Percentiles rank a stretch among this genome's conserved stretches.
Evolutionary conservation across 2,888 invertebrate genomes (phyloP).

Genomic region (Romanomermis culicivorax): DNA sequence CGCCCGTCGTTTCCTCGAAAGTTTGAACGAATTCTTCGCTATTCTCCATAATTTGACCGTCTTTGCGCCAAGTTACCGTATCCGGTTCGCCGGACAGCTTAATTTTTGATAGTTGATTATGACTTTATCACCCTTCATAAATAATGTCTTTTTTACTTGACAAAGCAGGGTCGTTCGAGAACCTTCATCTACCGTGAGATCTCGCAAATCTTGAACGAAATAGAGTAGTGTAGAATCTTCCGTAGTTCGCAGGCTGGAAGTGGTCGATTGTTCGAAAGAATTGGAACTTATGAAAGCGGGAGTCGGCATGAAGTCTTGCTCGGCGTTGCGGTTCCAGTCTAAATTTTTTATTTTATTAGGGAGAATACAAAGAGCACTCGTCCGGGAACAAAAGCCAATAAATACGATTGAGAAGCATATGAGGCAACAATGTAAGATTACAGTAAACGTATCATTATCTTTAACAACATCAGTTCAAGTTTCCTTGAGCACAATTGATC

Average conservation of each 20-base stretch:
- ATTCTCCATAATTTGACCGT: slow-evolving; percentile 11
- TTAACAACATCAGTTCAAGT: no score
- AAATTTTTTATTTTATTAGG: no score
- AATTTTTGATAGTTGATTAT: not conserved
- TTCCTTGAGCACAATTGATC: no score
- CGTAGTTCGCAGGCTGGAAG: not conserved
- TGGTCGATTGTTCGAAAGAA: not conserved
- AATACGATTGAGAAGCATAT: no score
- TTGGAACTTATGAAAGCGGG: not conserved
- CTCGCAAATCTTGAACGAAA: not conserved
- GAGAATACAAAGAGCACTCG: no score
- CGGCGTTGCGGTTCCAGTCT: no score
- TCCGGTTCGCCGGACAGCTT: not conserved
- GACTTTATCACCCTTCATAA: not conserved
- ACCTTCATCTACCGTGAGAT: slow-evolving; percentile 3
- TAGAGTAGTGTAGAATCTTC: not conserved
- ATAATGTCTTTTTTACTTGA: no score
- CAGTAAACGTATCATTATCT: no score
- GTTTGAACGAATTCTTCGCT: slow-evolving; percentile 10
- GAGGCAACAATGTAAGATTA: no score
- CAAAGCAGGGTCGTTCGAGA: not conserved
- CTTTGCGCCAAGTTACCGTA: slow-evolving; percentile 9
- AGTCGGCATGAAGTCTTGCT: no score
- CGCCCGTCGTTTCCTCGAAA: slow-evolving; percentile 6
- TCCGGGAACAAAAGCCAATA: no score